A percentile compares a stretch with the other conserved stretches of the same genome.
These are phyloP conservation scores for Heliconius cydno DNA, from an alignment of 2,888 invertebrate species.

Conservation along the genomic window DNA sequence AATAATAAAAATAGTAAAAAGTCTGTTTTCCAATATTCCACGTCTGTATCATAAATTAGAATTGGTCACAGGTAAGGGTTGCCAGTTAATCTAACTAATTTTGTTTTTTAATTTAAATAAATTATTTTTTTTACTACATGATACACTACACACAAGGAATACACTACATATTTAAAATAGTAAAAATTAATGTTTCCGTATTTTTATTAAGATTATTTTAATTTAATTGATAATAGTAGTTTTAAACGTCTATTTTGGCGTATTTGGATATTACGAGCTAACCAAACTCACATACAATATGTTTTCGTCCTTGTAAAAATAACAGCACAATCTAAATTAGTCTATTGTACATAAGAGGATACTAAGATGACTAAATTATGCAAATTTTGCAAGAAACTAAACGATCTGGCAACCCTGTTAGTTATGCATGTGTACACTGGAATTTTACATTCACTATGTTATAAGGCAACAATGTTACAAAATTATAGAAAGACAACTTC, in stretches of 20 bases:
- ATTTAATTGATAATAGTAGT: background rate
- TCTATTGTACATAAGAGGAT: constrained; percentile 10
- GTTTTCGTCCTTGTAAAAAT: background rate
- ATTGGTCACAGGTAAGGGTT: constrained; percentile 4
- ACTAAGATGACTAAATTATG: background rate
- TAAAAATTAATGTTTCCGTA: no score
- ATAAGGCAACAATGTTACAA: background rate
- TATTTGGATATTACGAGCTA: background rate
- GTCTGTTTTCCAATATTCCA: background rate
- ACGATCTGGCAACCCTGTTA: constrained; percentile 13
- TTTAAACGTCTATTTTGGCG: background rate
- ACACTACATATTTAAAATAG: no score
- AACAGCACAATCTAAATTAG: background rate
- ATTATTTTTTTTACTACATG: no score
- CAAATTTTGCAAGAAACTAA: constrained; percentile 7
- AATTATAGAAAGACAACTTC: background rate
- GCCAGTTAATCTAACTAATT: background rate
- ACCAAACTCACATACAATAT: background rate
- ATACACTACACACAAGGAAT: no score
- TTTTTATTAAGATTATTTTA: no score
- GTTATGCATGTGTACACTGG: constrained; percentile 13
- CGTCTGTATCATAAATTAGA: background rate
- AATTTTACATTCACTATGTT: constrained; percentile 15
- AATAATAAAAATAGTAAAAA: no score
- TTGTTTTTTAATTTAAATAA: background rate